Conservation (phyloP, 2,797 vertebrate species). For the Chelon auratus region DNA sequence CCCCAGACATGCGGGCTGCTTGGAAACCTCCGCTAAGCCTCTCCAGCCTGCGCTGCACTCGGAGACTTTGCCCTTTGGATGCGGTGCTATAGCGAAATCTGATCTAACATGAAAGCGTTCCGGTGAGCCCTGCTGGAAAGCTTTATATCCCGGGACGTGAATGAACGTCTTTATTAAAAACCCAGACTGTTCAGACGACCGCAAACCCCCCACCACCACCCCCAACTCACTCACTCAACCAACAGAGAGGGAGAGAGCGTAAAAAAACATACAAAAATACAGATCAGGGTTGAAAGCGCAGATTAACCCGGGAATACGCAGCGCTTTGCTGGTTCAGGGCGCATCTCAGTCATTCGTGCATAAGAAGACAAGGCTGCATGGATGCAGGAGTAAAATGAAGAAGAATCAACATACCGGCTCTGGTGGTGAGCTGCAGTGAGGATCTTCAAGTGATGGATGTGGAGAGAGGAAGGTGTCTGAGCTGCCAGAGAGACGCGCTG, state of each 20-base stretch:
- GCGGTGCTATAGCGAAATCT: background rate
- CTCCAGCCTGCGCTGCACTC: background rate
- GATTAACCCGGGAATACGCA: background rate
- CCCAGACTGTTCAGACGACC: background rate
- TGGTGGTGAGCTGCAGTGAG: constrained; percentile 7
- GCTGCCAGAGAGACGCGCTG: constrained; percentile 63
- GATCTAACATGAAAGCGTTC: constrained; percentile 35
- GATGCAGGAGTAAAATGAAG: background rate
- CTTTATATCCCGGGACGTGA: background rate
- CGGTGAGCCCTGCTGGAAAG: background rate
- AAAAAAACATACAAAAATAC: too few species aligned
- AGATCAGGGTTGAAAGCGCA: background rate
- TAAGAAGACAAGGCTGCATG: background rate
- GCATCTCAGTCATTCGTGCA: background rate
- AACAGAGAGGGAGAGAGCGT: too few species aligned
- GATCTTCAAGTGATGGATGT: constrained; percentile 13
- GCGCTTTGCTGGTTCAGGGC: background rate
- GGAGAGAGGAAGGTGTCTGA: constrained; percentile 20
- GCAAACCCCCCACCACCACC: too few species aligned
- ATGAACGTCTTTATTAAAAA: background rate
- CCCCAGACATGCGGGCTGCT: background rate
- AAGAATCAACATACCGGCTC: constrained; percentile 44
- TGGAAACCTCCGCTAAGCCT: background rate
- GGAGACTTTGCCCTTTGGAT: constrained; percentile 20
- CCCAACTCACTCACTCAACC: too few species aligned